A percentile compares a stretch with the other conserved stretches of the same genome.
phyloP scores from a whole-genome alignment of 1,140 invertebrate genomes.

The Heterodera carotae region DNA sequence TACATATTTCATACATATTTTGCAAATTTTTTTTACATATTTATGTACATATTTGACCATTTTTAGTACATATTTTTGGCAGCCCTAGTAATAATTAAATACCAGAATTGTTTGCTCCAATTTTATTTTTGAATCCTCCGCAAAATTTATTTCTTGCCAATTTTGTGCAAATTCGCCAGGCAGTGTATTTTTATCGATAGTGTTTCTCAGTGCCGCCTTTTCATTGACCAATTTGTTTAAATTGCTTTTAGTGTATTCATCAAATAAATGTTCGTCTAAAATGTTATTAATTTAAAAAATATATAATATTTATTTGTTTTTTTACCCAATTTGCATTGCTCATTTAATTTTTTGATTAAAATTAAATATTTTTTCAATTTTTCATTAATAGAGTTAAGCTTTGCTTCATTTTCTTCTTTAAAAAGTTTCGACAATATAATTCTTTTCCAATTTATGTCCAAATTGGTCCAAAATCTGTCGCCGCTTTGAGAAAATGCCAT shows the following conservation, averaged over 20 bases:
- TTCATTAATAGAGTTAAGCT: neutral
- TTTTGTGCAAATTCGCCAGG: neutral
- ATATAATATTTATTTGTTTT: neutral
- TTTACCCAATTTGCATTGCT: neutral
- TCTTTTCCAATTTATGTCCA: neutral
- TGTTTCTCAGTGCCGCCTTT: neutral
- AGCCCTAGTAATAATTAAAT: neutral
- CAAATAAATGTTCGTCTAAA: neutral
- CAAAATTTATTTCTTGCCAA: slow-evolving; percentile 4
- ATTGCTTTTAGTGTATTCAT: neutral
- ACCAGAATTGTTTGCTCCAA: neutral
- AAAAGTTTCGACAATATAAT: neutral
- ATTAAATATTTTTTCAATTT: no score
- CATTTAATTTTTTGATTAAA: neutral
- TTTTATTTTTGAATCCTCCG: neutral
- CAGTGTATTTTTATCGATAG: neutral
- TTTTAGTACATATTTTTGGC: no score
- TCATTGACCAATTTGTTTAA: neutral
- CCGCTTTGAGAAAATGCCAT: neutral
- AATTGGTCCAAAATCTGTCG: neutral
- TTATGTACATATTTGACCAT: no score
- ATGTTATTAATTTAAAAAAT: neutral
- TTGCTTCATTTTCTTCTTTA: neutral
- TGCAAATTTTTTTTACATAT: no score
- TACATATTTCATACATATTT: no score